Conservation (phyloP, 2,113 vertebrate species). For the Channa argus region DNA sequence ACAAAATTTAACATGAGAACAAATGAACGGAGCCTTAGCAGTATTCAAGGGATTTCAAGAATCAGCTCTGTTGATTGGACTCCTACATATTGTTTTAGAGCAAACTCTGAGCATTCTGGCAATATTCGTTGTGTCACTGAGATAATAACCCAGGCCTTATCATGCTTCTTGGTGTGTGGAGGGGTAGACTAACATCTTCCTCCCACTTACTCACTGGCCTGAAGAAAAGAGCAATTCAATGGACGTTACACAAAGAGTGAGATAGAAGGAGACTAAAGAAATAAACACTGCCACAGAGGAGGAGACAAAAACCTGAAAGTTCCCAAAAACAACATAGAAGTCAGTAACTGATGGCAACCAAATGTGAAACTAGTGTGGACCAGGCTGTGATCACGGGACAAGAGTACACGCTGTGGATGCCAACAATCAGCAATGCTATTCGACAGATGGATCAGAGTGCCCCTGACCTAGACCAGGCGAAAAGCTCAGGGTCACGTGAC, state of each 20-base stretch:
- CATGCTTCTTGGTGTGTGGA: slow-evolving; percentile 30
- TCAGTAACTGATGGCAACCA: slow-evolving; percentile 26
- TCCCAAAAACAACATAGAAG: slow-evolving; percentile 4
- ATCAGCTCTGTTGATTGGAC: neutral
- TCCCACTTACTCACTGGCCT: slow-evolving; percentile 3
- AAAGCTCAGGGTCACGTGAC: slow-evolving; percentile 76
- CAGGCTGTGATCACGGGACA: slow-evolving; percentile 44
- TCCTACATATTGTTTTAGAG: slow-evolving; percentile 14
- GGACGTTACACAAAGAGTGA: slow-evolving; percentile 11
- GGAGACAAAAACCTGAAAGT: neutral
- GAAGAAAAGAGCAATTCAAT: slow-evolving; percentile 2
- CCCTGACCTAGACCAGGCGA: slow-evolving; percentile 57
- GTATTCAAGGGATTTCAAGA: neutral
- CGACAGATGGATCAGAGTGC: slow-evolving; percentile 73
- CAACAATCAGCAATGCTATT: slow-evolving; percentile 69
- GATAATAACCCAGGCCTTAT: slow-evolving; percentile 58
- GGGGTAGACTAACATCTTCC: slow-evolving; percentile 17
- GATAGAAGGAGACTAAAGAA: neutral
- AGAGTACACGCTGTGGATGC: slow-evolving; percentile 41
- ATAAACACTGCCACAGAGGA: neutral
- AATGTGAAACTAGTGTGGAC: slow-evolving; percentile 26
- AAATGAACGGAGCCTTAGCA: neutral
- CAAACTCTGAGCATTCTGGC: slow-evolving; percentile 8
- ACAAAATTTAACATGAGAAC: slow-evolving; percentile 14
- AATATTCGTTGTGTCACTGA: slow-evolving; percentile 48